A percentile compares a stretch with the other conserved stretches of the same genome.
Conservation (phyloP, 2,797 vertebrate genomes). For the Enteromius trimaculatus region DNA sequence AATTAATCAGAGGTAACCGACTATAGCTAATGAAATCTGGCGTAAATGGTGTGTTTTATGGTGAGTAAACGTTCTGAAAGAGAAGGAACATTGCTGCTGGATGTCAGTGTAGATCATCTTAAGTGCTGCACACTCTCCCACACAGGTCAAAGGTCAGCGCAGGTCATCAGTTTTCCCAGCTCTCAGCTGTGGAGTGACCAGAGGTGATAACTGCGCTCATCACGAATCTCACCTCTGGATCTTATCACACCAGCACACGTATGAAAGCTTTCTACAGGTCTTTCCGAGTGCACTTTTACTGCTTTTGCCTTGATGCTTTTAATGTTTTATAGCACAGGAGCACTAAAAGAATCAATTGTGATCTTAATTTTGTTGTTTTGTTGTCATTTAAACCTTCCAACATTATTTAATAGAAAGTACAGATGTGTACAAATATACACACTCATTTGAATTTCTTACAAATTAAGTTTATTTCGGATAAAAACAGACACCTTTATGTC, state of each 20-base stretch:
- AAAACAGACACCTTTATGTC: neutral
- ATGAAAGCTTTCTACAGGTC: neutral
- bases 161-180: conserved; percentile 23
- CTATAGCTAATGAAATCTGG: conserved; percentile 4
- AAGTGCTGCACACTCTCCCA: conserved; percentile 20
- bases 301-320: conserved; percentile 9
- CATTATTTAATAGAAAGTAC: neutral
- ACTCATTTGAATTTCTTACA: neutral
- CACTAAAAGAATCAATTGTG: neutral
- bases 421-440: neutral
- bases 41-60: neutral
- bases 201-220: neutral
- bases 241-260: neutral
- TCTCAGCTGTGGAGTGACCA: conserved; percentile 12
- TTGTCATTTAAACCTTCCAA: conserved; percentile 1
- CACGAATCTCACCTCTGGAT: neutral
- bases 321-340: conserved; percentile 8
- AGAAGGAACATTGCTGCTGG: neutral
- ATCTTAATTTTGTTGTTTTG: conserved; percentile 16
- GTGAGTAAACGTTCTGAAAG: conserved; percentile 9
- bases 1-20: neutral
- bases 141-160: conserved; percentile 24
- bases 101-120: conserved; percentile 12
- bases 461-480: neutral
- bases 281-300: neutral